phyloP scores from a whole-genome alignment of 2,888 invertebrate genomes.

The Drosophila anomelani region DNA sequence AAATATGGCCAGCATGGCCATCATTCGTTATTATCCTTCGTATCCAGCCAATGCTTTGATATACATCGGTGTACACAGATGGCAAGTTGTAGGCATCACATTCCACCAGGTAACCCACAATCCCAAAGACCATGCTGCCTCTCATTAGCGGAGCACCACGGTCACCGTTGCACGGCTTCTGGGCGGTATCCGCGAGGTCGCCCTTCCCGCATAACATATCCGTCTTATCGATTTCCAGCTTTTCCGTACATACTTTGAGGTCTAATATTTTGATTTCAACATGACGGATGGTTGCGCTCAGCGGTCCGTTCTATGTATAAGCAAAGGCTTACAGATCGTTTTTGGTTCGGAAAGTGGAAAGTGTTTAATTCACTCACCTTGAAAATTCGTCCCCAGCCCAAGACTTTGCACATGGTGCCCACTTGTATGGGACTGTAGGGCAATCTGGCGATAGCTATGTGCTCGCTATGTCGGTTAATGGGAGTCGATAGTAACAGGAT shows the following conservation, averaged over 20 bases:
- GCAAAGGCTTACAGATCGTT: not conserved
- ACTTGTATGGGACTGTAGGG: constrained; percentile 21
- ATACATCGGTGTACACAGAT: constrained; percentile 55
- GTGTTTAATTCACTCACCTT: not conserved
- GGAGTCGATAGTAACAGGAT: constrained; percentile 5
- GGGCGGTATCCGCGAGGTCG: rapidly evolving
- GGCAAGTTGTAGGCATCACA: constrained; percentile 20
- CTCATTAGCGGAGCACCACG: constrained; percentile 45
- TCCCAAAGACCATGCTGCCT: constrained; percentile 36
- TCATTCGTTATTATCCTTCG: not conserved
- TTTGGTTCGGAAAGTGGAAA: not conserved
- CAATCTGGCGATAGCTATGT: constrained; percentile 25
- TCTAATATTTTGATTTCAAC: constrained; percentile 23
- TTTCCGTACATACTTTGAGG: not conserved
- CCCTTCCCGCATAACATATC: constrained; percentile 54
- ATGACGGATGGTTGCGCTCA: constrained; percentile 22
- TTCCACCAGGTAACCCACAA: constrained; percentile 28
- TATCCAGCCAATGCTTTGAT: constrained; percentile 44
- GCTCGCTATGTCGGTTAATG: constrained; percentile 15
- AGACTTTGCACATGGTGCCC: constrained; percentile 18
- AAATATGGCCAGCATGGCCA: not conserved
- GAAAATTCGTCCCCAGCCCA: constrained; percentile 64
- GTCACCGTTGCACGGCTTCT: constrained; percentile 53
- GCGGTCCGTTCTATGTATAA: constrained; percentile 51
- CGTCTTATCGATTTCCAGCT: constrained; percentile 3